Conservation (phyloP, 2,113 vertebrate genomes). For the Tiliqua scincoides region DNA sequence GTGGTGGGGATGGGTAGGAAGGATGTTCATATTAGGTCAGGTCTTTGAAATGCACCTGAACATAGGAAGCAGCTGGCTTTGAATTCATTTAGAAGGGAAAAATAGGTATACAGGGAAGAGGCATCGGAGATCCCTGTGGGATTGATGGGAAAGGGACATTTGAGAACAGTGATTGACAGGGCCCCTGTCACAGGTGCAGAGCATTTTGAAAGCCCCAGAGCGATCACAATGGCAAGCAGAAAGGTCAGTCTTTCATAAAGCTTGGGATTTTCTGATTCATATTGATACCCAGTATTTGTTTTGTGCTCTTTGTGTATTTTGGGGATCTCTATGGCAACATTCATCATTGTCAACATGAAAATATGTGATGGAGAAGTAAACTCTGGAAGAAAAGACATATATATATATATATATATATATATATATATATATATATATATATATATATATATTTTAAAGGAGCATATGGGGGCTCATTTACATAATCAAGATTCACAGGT, state of each 20-base stretch:
- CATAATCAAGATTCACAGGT: not conserved
- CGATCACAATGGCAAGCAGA: slow-evolving; percentile 3
- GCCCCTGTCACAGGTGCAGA: not conserved
- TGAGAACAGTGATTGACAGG: not conserved
- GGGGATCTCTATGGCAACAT: not conserved
- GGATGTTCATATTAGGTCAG: not conserved
- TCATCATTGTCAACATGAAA: slow-evolving; percentile 1
- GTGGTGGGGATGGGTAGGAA: not conserved
- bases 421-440: not conserved
- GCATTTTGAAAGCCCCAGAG: not conserved
- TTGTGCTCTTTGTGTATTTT: slow-evolving; percentile 11
- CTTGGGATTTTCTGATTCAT: not conserved
- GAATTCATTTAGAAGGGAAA: not conserved
- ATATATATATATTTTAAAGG: not conserved
- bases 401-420: not conserved
- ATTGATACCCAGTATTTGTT: slow-evolving; percentile 17
- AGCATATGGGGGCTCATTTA: too few relatives aligned
- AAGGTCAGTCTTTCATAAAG: slow-evolving; percentile 20
- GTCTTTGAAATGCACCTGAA: not conserved
- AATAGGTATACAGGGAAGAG: not conserved
- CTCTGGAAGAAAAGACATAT: not conserved
- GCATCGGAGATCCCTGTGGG: not conserved
- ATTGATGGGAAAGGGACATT: not conserved
- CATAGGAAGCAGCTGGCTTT: not conserved
- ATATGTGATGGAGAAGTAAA: not conserved